Percentiles rank a stretch among this genome's conserved stretches.
phyloP scores from a whole-genome alignment of 2,888 invertebrate genomes.

The Zelleria hepariella region DNA sequence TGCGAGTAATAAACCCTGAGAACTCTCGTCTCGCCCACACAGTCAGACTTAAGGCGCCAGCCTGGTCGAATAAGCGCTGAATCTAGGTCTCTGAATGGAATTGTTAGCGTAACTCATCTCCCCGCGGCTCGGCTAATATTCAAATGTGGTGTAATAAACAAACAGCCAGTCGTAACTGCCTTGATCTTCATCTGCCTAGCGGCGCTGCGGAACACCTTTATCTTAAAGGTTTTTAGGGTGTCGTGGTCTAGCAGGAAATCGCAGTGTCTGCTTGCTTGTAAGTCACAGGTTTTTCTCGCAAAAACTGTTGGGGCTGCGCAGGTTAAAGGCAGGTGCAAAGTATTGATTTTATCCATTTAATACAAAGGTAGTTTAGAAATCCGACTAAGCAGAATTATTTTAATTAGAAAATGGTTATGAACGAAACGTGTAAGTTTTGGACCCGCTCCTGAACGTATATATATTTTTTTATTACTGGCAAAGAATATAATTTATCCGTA shows the following conservation, averaged over 20 bases:
- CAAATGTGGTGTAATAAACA: not conserved
- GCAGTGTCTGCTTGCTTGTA: too few species aligned
- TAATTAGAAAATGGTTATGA: too few species aligned
- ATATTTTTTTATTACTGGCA: not conserved
- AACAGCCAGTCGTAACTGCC: not conserved
- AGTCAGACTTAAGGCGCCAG: constrained; percentile 51
- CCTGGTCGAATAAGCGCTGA: constrained; percentile 13
- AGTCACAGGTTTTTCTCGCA: too few species aligned
- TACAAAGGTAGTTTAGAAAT: too few species aligned
- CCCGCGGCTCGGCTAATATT: not conserved
- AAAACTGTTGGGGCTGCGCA: too few species aligned
- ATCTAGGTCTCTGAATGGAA: not conserved
- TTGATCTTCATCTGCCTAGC: not conserved
- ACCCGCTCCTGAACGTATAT: not conserved
- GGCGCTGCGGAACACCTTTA: not conserved
- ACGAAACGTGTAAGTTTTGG: too few species aligned
- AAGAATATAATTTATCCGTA: not conserved
- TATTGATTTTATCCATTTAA: too few species aligned
- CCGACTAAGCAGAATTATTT: too few species aligned
- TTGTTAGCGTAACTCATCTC: not conserved
- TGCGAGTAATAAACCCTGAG: constrained; percentile 51
- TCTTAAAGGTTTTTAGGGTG: not conserved
- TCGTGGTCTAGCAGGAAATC: not conserved
- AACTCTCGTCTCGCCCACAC: constrained; percentile 54
- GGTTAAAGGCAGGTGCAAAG: too few species aligned